Evolutionary conservation across 2,797 vertebrate genomes (phyloP).

Genomic region (Anniella stebbinsi): DNA sequence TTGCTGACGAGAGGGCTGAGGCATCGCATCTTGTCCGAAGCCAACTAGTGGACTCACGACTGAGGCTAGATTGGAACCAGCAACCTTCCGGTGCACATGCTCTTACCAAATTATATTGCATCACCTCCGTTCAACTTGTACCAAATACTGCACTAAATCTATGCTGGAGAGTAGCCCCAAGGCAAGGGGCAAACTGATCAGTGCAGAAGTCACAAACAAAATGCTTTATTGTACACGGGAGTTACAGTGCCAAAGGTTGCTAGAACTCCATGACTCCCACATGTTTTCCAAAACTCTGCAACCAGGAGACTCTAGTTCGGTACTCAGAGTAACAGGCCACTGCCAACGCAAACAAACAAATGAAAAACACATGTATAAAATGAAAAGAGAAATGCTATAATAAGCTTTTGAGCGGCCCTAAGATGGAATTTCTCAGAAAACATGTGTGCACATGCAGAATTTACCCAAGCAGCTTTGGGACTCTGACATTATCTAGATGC

Average conservation of each 20-base stretch:
- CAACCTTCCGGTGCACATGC: not conserved
- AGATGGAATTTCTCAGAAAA: not conserved
- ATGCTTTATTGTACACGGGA: not conserved
- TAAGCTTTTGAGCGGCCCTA: not conserved
- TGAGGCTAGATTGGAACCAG: not conserved
- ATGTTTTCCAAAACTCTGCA: not conserved
- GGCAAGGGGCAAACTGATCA: not conserved
- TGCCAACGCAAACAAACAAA: no score
- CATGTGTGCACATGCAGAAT: no score
- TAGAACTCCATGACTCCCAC: not conserved
- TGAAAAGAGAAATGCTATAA: not conserved
- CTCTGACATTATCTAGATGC: not conserved
- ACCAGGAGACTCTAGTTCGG: not conserved
- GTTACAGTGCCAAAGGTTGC: not conserved
- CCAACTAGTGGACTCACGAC: not conserved
- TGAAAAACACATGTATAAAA: not conserved
- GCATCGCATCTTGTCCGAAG: not conserved
- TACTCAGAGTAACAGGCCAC: not conserved
- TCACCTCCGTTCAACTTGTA: accelerated
- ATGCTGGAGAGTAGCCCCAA: not conserved
- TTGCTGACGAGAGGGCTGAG: not conserved
- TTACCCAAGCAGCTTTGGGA: not conserved
- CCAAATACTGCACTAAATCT: not conserved
- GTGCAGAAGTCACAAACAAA: not conserved
- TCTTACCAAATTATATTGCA: not conserved